Conservation (phyloP, 2,797 vertebrate genomes). For the Gallinago stenura region DNA sequence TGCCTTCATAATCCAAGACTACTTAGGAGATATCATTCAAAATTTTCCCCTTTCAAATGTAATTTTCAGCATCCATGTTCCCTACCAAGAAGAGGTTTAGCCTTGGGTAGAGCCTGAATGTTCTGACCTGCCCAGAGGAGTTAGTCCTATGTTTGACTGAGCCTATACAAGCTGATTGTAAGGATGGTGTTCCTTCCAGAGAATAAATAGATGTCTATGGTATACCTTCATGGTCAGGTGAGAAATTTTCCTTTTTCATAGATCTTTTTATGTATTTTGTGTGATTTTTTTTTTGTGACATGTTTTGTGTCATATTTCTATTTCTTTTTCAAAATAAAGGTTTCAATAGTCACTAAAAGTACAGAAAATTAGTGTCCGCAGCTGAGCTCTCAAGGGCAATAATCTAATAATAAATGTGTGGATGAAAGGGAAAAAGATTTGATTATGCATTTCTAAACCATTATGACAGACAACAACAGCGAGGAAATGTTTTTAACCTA, state of each 20-base stretch:
- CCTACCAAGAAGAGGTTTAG: neutral
- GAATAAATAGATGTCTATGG: neutral
- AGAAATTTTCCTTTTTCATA: neutral
- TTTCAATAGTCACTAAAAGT: neutral
- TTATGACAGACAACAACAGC: constrained; percentile 8
- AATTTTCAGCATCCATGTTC: neutral
- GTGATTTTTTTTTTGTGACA: neutral
- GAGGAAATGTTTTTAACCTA: constrained; percentile 45
- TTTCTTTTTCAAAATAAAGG: neutral
- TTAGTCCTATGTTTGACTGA: neutral
- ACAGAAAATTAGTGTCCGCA: neutral
- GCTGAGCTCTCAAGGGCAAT: constrained; percentile 38
- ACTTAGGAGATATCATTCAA: neutral
- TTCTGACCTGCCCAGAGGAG: neutral
- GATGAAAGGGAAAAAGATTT: constrained; percentile 24
- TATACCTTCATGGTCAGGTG: fast-evolving
- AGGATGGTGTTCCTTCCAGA: neutral
- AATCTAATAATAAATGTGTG: constrained; percentile 27
- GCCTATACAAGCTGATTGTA: neutral
- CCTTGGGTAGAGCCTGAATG: neutral
- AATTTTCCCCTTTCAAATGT: neutral
- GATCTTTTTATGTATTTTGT: neutral
- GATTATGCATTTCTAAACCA: constrained; percentile 47
- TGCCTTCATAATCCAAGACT: neutral
- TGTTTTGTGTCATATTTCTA: neutral